A percentile compares a stretch with the other conserved stretches of the same genome.
Conservation (phyloP, 1,140 invertebrate species). For the Drosophila tsacasi region DNA sequence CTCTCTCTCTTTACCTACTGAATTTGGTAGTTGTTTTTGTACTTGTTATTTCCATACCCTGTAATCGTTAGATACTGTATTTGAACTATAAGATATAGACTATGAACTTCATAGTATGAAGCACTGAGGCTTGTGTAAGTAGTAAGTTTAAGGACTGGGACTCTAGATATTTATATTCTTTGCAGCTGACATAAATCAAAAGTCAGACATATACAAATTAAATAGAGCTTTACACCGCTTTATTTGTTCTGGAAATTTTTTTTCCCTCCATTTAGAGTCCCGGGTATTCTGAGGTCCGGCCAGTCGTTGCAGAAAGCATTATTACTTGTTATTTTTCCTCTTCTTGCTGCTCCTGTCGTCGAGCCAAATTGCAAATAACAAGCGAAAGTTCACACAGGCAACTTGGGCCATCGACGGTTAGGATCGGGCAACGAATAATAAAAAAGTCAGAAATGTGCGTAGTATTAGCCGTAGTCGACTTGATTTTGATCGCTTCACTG, state of each 20-base stretch:
- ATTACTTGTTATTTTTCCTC: constrained; percentile 15
- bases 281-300: constrained; percentile 1
- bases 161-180: background rate
- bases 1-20: constrained; percentile 10
- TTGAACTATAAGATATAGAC: background rate
- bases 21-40: constrained; percentile 16
- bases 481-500: constrained; percentile 84
- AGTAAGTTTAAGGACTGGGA: background rate
- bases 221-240: background rate
- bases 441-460: constrained; percentile 69
- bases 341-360: constrained; percentile 49
- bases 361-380: constrained; percentile 80
- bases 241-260: background rate
- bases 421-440: constrained; percentile 63
- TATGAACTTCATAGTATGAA: too few species aligned
- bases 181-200: background rate
- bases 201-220: too few species aligned
- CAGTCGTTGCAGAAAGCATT: background rate
- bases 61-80: background rate
- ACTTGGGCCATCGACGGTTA: constrained; percentile 45
- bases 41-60: constrained; percentile 6
- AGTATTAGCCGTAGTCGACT: constrained; percentile 83
- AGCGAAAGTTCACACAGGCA: constrained; percentile 71
- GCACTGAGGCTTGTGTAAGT: background rate
- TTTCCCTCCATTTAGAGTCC: background rate